These are phyloP conservation scores for Xiphophorus birchmanni DNA, from an alignment of 2,797 vertebrate genomes.

Conservation along the genomic window DNA sequence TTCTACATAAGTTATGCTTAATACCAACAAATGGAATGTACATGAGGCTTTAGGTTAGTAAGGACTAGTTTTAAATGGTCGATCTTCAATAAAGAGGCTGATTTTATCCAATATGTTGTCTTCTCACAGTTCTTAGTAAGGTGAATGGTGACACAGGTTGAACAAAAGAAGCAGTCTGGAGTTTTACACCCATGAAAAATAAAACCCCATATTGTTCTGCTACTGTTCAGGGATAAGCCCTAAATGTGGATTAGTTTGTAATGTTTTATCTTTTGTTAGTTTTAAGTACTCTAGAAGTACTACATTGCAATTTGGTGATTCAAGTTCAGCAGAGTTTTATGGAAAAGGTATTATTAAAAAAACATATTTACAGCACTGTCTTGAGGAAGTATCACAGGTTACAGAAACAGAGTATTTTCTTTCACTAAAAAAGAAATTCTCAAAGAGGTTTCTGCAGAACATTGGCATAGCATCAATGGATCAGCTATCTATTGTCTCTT, in stretches of 20 bases:
- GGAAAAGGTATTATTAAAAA: neutral
- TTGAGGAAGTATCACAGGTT: neutral
- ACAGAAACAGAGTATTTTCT: neutral
- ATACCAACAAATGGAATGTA: conserved; percentile 30
- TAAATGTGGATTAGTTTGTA: conserved; percentile 15
- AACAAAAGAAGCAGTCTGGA: conserved; percentile 21
- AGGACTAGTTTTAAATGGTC: conserved; percentile 27
- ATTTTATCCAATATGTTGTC: conserved; percentile 43
- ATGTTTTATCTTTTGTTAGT: conserved; percentile 33
- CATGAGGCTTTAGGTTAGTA: conserved; percentile 40
- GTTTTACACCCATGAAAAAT: conserved; percentile 16
- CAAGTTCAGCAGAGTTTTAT: conserved; percentile 1
- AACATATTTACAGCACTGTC: neutral
- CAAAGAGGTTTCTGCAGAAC: neutral
- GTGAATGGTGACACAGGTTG: conserved; percentile 41
- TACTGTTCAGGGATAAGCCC: conserved; percentile 26
- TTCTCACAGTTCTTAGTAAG: conserved; percentile 11
- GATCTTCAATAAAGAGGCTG: conserved; percentile 29
- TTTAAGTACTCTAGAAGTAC: conserved; percentile 9
- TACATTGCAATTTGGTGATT: conserved; percentile 6
- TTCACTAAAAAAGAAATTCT: neutral
- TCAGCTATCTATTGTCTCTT: neutral
- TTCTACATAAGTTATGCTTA: conserved; percentile 21
- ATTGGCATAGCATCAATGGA: neutral
- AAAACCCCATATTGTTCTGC: conserved; percentile 38